Conservation (phyloP, 2,888 invertebrate species). For the Salticus scenicus region DNA sequence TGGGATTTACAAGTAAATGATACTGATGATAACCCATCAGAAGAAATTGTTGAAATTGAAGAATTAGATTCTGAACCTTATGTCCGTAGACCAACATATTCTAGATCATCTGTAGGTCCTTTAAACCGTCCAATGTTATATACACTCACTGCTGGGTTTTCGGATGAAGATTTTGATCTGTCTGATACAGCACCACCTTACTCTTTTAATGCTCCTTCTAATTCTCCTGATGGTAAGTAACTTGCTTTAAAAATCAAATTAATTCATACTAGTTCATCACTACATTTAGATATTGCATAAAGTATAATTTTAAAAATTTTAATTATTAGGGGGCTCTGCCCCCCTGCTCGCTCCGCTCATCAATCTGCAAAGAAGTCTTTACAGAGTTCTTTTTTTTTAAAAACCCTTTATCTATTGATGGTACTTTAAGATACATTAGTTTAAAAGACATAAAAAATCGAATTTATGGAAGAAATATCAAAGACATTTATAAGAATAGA, state of each 20-base stretch:
- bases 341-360: too few relatives aligned
- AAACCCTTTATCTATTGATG: too few relatives aligned
- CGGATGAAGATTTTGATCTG: slow-evolving; percentile 53
- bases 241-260: background rate
- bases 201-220: slow-evolving; percentile 32
- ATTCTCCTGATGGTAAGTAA: slow-evolving; percentile 55
- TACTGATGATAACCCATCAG: slow-evolving; percentile 73
- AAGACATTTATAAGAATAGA: too few relatives aligned
- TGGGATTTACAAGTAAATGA: slow-evolving; percentile 76
- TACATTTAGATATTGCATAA: too few relatives aligned
- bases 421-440: too few relatives aligned
- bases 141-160: slow-evolving; percentile 46
- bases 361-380: too few relatives aligned
- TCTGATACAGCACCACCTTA: background rate
- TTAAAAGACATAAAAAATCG: too few relatives aligned
- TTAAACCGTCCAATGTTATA: slow-evolving; percentile 39
- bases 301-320: too few relatives aligned
- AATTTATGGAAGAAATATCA: too few relatives aligned
- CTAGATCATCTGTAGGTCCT: slow-evolving; percentile 42
- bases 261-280: background rate
- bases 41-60: slow-evolving; percentile 72
- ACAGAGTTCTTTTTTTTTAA: too few relatives aligned
- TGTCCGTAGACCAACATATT: slow-evolving; percentile 32
- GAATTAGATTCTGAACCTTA: slow-evolving; percentile 72
- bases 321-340: too few relatives aligned